phyloP scores from a whole-genome alignment of 92 coral and sea anemone genomes.

The Diadumene lineata region DNA sequence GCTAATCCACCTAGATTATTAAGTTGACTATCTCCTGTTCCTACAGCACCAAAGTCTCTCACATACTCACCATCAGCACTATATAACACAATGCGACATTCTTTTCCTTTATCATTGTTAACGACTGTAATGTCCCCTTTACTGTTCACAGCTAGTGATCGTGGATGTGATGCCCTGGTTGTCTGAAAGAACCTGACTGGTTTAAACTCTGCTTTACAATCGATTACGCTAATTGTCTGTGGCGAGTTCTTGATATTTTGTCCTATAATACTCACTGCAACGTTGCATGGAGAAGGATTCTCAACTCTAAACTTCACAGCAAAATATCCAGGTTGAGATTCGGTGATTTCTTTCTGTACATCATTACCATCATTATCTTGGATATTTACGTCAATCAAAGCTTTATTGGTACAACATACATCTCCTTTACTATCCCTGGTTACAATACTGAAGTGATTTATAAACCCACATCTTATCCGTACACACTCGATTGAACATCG shows the following conservation, averaged over 20 bases:
- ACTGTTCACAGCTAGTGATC: not conserved
- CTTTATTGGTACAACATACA: not conserved
- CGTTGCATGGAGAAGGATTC: not conserved
- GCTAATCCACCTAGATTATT: not conserved
- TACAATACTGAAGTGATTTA: not conserved
- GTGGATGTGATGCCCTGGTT: not conserved
- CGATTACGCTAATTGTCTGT: not conserved
- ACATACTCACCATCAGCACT: not conserved
- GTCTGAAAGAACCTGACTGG: not conserved
- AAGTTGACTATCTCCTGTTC: constrained; percentile 14
- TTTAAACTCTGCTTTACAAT: constrained; percentile 3
- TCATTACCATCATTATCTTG: constrained; percentile 9
- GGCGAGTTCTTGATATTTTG: constrained; percentile 11
- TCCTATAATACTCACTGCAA: constrained; percentile 9
- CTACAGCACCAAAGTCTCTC: constrained; percentile 2
- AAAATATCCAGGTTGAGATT: not conserved
- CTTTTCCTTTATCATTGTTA: not conserved
- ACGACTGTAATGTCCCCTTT: not conserved
- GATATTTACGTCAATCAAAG: not conserved
- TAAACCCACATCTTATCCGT: not conserved
- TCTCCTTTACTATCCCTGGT: constrained; percentile 9
- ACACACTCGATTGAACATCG: not conserved
- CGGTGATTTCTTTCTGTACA: not conserved
- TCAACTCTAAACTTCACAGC: constrained; percentile 1
- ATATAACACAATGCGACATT: not conserved